A percentile compares a stretch with the other conserved stretches of the same genome.
phyloP scores from a whole-genome alignment of 2,797 vertebrate genomes.

The Holocentrus rufus region DNA sequence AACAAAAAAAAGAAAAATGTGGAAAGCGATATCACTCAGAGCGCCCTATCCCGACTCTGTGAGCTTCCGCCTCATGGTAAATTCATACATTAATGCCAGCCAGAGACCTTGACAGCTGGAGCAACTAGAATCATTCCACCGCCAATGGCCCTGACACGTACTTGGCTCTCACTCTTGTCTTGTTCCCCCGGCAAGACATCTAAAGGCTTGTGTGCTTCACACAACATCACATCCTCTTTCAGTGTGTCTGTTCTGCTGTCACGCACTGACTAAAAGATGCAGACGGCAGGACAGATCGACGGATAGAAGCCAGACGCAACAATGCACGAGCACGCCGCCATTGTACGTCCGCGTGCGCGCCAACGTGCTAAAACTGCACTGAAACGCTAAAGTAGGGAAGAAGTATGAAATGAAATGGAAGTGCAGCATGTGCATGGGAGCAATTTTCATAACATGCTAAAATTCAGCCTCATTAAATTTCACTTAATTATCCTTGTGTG shows the following conservation, averaged over 20 bases:
- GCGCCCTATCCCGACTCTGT: neutral
- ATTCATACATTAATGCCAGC: conserved; percentile 64
- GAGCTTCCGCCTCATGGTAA: conserved; percentile 34
- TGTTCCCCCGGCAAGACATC: conserved; percentile 46
- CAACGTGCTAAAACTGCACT: conserved; percentile 8
- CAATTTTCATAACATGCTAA: neutral
- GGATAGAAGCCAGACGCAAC: conserved; percentile 21
- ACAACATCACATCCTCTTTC: conserved; percentile 62
- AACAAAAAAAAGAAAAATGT: too few species aligned
- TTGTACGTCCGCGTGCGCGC: neutral
- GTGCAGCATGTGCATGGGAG: neutral
- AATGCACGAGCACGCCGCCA: neutral
- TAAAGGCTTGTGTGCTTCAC: conserved; percentile 48
- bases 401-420: conserved; percentile 36
- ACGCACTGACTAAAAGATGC: conserved; percentile 39
- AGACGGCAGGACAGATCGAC: conserved; percentile 7
- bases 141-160: conserved; percentile 50
- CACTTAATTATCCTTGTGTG: conserved; percentile 13
- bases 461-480: conserved; percentile 18
- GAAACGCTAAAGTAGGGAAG: conserved; percentile 5
- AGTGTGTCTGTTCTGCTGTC: conserved; percentile 59
- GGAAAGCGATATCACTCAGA: conserved; percentile 38
- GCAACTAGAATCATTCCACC: conserved; percentile 46
- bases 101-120: conserved; percentile 64
- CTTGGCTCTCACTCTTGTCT: conserved; percentile 59